Evolutionary conservation across 2,113 vertebrate genomes (phyloP).

Genomic region (Ondatra zibethicus): DNA sequence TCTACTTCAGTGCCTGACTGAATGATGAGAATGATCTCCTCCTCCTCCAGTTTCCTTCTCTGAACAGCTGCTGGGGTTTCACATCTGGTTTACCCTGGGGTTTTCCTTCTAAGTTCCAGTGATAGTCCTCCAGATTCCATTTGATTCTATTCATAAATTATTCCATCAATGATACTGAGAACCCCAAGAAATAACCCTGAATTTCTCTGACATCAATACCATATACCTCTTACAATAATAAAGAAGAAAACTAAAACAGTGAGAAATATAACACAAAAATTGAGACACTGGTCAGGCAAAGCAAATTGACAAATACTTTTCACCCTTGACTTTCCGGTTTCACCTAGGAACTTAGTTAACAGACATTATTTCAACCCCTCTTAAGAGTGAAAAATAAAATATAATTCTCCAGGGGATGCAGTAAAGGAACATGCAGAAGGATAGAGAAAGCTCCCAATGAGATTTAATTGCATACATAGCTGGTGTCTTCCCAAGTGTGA

Average conservation of each 20-base stretch:
- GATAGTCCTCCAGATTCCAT: not conserved
- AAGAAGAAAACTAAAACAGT: not conserved
- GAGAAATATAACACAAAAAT: slow-evolving; percentile 42
- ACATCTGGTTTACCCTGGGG: not conserved
- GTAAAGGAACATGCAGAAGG: slow-evolving; percentile 44
- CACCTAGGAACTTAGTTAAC: slow-evolving; percentile 41
- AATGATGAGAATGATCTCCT: too few relatives aligned
- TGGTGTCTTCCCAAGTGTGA: slow-evolving; percentile 74
- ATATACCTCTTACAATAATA: not conserved
- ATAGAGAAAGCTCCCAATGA: slow-evolving; percentile 71
- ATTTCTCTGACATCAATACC: too few relatives aligned
- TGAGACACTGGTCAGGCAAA: not conserved
- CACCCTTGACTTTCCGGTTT: slow-evolving; percentile 40
- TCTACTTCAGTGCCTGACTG: not conserved
- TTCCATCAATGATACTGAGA: not conserved
- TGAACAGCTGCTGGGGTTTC: not conserved
- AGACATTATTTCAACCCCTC: slow-evolving; percentile 36
- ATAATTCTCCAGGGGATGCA: slow-evolving; percentile 45
- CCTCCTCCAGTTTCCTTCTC: too few relatives aligned
- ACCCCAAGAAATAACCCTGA: not conserved
- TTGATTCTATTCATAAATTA: not conserved
- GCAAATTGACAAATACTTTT: not conserved
- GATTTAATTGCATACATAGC: slow-evolving; percentile 79
- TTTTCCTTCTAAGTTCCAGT: not conserved
- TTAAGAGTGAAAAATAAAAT: slow-evolving; percentile 53